phyloP scores from a whole-genome alignment of 2,888 invertebrate species.

The Pseudococcus viburni region DNA sequence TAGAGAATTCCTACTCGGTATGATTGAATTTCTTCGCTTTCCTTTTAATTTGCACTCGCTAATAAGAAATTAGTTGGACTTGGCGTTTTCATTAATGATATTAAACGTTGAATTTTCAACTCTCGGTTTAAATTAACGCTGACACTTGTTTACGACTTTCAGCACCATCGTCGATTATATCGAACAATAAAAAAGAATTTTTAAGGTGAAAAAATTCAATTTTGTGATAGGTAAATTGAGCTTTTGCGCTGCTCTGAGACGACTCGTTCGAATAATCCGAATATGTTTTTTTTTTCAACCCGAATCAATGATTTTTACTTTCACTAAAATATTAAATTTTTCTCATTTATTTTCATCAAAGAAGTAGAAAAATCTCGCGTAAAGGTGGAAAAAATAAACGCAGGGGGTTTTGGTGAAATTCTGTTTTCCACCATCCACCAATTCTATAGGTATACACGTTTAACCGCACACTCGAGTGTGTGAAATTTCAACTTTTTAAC shows the following conservation, averaged over 20 bases:
- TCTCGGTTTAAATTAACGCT: neutral
- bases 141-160: neutral
- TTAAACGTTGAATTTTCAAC: conserved; percentile 10
- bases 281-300: no score
- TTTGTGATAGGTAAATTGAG: neutral
- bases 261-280: neutral
- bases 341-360: neutral
- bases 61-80: conserved; percentile 20
- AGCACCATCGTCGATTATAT: neutral
- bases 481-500: no score
- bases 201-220: neutral
- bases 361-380: no score
- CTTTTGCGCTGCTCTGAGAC: neutral
- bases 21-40: conserved; percentile 2
- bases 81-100: conserved; percentile 22
- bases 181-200: neutral
- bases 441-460: no score
- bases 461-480: no score
- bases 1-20: neutral
- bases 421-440: no score
- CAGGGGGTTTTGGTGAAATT: no score
- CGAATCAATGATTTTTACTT: neutral
- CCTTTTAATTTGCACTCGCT: neutral
- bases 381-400: no score
- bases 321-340: neutral